Base-by-base conservation (phyloP, 2,888 invertebrate genomes). In the Apamea monoglypha region DNA sequence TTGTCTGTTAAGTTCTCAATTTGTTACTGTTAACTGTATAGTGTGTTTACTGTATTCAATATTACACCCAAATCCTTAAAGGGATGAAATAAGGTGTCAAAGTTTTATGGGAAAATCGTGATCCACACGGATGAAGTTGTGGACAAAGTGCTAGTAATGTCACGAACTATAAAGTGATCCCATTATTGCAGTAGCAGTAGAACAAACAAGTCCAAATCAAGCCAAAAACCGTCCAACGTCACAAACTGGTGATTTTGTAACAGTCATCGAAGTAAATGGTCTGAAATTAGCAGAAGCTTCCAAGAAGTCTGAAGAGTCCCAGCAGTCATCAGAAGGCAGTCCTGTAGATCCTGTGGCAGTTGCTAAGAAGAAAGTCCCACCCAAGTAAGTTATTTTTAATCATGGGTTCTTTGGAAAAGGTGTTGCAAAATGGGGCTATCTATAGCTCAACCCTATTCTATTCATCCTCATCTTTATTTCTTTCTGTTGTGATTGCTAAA, bases 181-280 rank as follows among this genome's bases (percentile, higher is more conserved):
- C 50, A 80, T 89, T 80, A 85, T 91, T 90, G 81, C 92, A 94
- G 92, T 93, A 95, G 94, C 92, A 89, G 90, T 93, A 94, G 96
- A 96, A 90, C 91, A 94, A 93, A 91, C 93, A 92, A 95, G 96
- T 95, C 95, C 95, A 93, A 94, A 91, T 81, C 94, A 93, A 94
- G 91, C 92, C 90, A 96, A 96, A 94, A 96, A 94, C 96, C 97
- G 96, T 95, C 97, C 97, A 93, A 93, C 95, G 82, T 97, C 97
- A 92, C 97, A 97, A 95, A 93, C 95, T 86, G 97, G 95, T 93
- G 97, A 98, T 95, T 99, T 98, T 96, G 98, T 99, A 88, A 99
- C 98, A 83, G 98, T 99, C 87, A 99, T 99, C 91, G 98, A 98
- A 97, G 98, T 99, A 63, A 98, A 98, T 95, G 98, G 98, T 94